Evolutionary conservation across 2,888 invertebrate genomes (phyloP), one percentile per base, ranked within the genome.

Genomic region (Scelioninae gen. 1): DNA sequence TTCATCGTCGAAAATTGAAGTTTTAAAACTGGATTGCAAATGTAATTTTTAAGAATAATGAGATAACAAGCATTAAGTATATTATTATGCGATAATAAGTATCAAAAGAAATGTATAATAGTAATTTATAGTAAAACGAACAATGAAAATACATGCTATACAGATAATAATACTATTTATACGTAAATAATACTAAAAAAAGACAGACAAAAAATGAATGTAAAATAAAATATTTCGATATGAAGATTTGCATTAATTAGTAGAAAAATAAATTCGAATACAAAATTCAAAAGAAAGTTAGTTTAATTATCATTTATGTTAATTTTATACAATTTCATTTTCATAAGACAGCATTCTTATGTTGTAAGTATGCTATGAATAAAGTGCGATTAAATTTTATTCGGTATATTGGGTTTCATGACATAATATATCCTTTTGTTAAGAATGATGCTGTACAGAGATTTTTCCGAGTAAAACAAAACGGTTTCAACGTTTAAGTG

Each of bases 401-500:
- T 7, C 11, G 5, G 32, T 11, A 13, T 34, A 60, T 72, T 16
- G 10, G 7, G 32, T 72, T 60, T 72, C 72, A 38, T 11, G 60
- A 62, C 31, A 62, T 40, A 72, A 3, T 13, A 72, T 0, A 55
- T 15, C n/a, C 40, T 32, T 51, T 65, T 65, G 51, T 63, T 32
- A 4, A 49, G 11, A 9, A 13, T 29, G 3, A 32, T 55, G 5
- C 32, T 55, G 32, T 32, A 32, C 32, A 32, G 53, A 32, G n/a
- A 32, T 32, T 0, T 51, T 51, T 29, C 29, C 7, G 11, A 29
- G 0, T 3, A 51, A 51, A 38, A 5, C 9, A 1, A 38, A 23
- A 23, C 1, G 23, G 23, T 23, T 23, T 23, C 23, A 23, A 23
- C 23, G 23, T 23, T 23, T 2, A 23, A 23, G 2, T 23, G 23